Base-by-base conservation (phyloP, 2,888 invertebrate genomes). In the Euzetes globulus region DNA sequence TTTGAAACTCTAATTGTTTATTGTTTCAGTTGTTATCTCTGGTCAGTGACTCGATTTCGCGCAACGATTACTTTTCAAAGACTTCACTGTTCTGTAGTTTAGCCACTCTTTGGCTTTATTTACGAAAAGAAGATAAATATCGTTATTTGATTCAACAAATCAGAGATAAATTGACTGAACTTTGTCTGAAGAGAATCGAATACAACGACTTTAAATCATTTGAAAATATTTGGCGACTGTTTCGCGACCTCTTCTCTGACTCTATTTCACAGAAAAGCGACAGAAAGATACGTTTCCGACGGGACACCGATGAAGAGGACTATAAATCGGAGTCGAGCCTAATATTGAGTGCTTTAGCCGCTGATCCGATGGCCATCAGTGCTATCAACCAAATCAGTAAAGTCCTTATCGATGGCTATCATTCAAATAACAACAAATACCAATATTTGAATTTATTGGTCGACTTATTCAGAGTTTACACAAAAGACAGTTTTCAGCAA, bases 11-110 rank as follows among this genome's bases (percentile, higher is more conserved):
- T n/a, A 22, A 9, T 41, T 11, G 6, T 41, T 13, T 11, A n/a
- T 7, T 52, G 19, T 52, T 52, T 52, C 17, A 70, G 70, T 70
- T 70, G 47, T 25, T 70, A 70, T 41, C 47, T 27, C 47, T 70
- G 4, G 19, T 70, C 5, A 47, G 17, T 13, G 70, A 70, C 19
- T 41, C 70, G 15, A 47, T 70, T 22, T 9, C 47, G 1, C 15
- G 25, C 11, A 25, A 70, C 22, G 47, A 70, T 37, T 45, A 2
- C 1, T 47, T 70, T 13, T 41, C 47, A 1, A 70, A 70, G 47
- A 19, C 70, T 11, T 70, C 45, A 1, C 45, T 70, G 1, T 70
- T 45, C 45, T 11, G 1, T 9, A 47, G 47, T 47, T 45, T 70
- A n/a, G 47, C 19, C 0, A 2, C 6, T 25, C 70, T 70, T 19